These are phyloP conservation scores for Myotis planiceps DNA, from an alignment of 2,797 vertebrate genomes.

Conservation along the genomic window DNA sequence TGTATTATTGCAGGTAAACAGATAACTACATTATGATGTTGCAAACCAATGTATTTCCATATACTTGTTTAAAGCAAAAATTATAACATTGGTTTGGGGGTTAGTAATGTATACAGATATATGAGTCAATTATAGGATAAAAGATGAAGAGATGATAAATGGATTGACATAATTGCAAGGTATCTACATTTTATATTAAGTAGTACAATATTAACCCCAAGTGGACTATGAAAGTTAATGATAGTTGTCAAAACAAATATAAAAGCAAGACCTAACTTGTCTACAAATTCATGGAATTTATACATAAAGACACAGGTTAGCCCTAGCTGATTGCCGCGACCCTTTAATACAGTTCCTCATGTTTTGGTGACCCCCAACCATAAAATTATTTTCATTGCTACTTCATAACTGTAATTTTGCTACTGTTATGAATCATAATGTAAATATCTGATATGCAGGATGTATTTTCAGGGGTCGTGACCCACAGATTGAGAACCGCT, in stretches of 20 bases:
- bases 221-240: neutral
- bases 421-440: too few relatives aligned
- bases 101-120: neutral
- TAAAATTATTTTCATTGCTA: too few relatives aligned
- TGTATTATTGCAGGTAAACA: neutral
- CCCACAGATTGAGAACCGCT: too few relatives aligned
- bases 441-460: too few relatives aligned
- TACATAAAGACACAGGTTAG: neutral
- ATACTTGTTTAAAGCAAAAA: constrained; percentile 28
- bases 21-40: neutral
- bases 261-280: neutral
- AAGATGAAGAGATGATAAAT: neutral
- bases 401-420: too few relatives aligned
- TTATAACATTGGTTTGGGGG: neutral
- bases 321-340: too few relatives aligned
- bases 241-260: constrained; percentile 11
- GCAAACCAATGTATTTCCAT: neutral
- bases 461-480: too few relatives aligned
- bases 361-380: too few relatives aligned
- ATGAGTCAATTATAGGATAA: neutral
- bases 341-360: too few relatives aligned
- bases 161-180: neutral
- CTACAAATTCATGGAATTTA: neutral
- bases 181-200: constrained; percentile 20
- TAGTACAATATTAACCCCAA: constrained; percentile 2